A percentile compares a stretch with the other conserved stretches of the same genome.
Conservation (phyloP, 2,888 invertebrate species). For the Hartigia nigra region DNA sequence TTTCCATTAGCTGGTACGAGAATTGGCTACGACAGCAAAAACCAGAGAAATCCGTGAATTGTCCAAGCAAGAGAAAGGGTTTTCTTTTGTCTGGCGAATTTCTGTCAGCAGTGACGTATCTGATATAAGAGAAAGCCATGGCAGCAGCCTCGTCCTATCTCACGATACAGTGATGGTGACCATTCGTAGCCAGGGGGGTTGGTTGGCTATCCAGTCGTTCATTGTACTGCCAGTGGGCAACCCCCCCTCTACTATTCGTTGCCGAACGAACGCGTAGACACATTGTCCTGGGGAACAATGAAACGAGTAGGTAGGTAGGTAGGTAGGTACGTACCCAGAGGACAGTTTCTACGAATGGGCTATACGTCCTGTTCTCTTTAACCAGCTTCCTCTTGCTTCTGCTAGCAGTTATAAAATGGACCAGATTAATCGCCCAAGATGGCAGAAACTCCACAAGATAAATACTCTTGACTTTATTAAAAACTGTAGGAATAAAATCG, state of each 20-base stretch:
- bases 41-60: neutral
- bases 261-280: slow-evolving; percentile 22
- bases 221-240: neutral
- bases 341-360: slow-evolving; percentile 31
- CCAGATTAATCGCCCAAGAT: neutral
- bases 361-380: slow-evolving; percentile 30
- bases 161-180: neutral
- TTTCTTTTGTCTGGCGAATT: neutral
- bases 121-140: neutral
- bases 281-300: slow-evolving; percentile 38
- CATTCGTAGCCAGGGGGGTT: neutral
- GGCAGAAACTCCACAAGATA: neutral
- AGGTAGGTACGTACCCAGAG: slow-evolving; percentile 19
- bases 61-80: neutral
- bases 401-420: neutral
- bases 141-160: neutral
- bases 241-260: neutral
- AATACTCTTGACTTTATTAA: neutral
- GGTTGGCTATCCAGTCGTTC: neutral
- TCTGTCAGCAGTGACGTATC: neutral
- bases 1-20: neutral
- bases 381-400: slow-evolving; percentile 4
- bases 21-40: neutral
- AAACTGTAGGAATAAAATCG: neutral
- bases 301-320: neutral